Percentiles rank a stretch among this genome's conserved stretches.
phyloP scores from a whole-genome alignment of 2,797 vertebrate species.

The Clarias fuscus region DNA sequence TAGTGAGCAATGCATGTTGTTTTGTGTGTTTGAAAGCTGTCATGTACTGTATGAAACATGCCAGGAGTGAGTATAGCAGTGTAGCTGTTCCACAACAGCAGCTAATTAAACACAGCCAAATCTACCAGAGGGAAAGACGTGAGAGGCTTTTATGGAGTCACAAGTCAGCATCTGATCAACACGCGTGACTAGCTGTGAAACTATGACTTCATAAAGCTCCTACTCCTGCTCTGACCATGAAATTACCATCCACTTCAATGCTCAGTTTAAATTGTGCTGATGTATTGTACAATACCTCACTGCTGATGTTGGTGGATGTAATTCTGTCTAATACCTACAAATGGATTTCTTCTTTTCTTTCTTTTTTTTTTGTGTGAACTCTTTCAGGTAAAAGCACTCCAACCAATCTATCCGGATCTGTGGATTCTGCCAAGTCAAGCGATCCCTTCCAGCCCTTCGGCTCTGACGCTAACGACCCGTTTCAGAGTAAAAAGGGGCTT shows the following conservation, averaged over 20 bases:
- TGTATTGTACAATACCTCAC: neutral
- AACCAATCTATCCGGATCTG: constrained; percentile 81
- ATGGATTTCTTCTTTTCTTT: constrained; percentile 44
- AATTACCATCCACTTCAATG: neutral
- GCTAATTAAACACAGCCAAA: neutral
- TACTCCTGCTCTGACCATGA: neutral
- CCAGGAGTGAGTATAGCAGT: neutral
- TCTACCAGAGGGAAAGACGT: neutral
- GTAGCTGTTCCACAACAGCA: neutral
- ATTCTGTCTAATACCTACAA: neutral
- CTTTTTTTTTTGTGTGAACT: constrained; percentile 56
- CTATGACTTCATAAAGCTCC: too few relatives aligned
- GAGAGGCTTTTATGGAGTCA: too few relatives aligned
- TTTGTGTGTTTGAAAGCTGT: neutral
- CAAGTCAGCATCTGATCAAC: neutral
- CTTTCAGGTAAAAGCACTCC: constrained; percentile 92
- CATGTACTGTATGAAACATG: neutral
- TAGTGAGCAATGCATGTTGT: neutral
- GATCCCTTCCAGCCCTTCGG: constrained; percentile 96
- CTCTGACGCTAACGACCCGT: constrained; percentile 84
- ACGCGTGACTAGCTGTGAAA: neutral
- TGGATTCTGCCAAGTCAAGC: constrained; percentile 83
- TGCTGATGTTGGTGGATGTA: neutral
- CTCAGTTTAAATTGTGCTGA: neutral
- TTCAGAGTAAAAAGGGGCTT: constrained; percentile 91